Evolutionary conservation across 2,888 invertebrate species (phyloP).

Genomic region (Rhyacophila evoluta): DNA sequence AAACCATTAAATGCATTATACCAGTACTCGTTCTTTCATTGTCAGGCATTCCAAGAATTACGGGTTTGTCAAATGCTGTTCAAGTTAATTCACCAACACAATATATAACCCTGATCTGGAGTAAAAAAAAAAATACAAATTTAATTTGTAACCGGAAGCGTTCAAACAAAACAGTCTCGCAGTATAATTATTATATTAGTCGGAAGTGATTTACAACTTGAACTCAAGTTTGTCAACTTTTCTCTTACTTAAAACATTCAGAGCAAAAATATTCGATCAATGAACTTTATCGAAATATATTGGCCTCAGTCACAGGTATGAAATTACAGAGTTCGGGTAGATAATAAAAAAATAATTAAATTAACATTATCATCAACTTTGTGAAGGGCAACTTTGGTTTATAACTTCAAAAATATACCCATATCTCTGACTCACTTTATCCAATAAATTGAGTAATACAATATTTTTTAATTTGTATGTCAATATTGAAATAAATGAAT

Average conservation of each 20-base stretch:
- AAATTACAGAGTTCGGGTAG: background rate
- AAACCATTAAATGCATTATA: too few relatives aligned
- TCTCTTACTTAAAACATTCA: background rate
- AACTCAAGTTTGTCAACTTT: conserved; percentile 24
- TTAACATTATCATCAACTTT: too few relatives aligned
- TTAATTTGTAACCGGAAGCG: background rate
- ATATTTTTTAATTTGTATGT: too few relatives aligned
- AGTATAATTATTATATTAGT: background rate
- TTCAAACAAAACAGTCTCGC: background rate
- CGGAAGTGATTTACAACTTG: background rate
- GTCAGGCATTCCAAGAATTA: background rate
- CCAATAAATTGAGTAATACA: too few relatives aligned
- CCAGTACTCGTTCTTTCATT: too few relatives aligned
- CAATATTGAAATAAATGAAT: too few relatives aligned
- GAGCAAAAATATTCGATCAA: background rate
- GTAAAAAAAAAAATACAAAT: background rate
- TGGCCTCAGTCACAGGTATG: background rate
- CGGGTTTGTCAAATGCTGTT: background rate
- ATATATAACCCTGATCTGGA: background rate
- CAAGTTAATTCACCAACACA: background rate
- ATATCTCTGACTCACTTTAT: too few relatives aligned
- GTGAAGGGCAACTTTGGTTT: too few relatives aligned
- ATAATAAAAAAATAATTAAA: too few relatives aligned
- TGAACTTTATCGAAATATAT: background rate
- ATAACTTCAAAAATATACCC: too few relatives aligned